Evolutionary conservation across 2,797 vertebrate species (phyloP).

Genomic region (Mormyrops attenuatus): DNA sequence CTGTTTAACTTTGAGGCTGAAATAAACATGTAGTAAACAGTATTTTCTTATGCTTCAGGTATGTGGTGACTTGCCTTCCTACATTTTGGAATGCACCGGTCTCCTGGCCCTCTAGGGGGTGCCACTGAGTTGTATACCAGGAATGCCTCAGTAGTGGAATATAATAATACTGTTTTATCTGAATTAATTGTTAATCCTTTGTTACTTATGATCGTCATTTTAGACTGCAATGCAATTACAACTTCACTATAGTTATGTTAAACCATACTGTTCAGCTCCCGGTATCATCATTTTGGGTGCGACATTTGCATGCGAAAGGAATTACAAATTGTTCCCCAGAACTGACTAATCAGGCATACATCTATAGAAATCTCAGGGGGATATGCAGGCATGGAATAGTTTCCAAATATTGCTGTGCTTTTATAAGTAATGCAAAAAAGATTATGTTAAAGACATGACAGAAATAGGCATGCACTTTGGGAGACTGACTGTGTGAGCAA

Average conservation of each 20-base stretch:
- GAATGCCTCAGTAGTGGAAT: background rate
- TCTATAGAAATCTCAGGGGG: background rate
- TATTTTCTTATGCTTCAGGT: background rate
- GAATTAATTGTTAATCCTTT: background rate
- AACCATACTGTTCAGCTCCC: background rate
- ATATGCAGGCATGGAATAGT: background rate
- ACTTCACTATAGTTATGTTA: background rate
- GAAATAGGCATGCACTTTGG: background rate
- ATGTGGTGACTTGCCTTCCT: background rate
- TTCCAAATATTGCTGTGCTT: background rate
- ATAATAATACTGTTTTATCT: background rate
- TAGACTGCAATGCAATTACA: background rate
- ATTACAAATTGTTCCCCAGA: background rate
- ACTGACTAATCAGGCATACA: background rate
- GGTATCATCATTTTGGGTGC: background rate
- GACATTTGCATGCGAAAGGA: background rate
- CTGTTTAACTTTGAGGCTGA: background rate
- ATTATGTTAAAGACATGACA: background rate
- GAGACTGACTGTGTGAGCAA: background rate
- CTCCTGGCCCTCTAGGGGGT: background rate
- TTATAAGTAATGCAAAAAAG: background rate
- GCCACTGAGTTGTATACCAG: background rate
- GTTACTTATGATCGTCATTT: background rate
- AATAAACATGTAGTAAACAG: background rate
- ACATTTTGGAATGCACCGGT: background rate